Evolutionary conservation across 2,113 vertebrate genomes (phyloP).

Genomic region (Rhinolophus sinicus): DNA sequence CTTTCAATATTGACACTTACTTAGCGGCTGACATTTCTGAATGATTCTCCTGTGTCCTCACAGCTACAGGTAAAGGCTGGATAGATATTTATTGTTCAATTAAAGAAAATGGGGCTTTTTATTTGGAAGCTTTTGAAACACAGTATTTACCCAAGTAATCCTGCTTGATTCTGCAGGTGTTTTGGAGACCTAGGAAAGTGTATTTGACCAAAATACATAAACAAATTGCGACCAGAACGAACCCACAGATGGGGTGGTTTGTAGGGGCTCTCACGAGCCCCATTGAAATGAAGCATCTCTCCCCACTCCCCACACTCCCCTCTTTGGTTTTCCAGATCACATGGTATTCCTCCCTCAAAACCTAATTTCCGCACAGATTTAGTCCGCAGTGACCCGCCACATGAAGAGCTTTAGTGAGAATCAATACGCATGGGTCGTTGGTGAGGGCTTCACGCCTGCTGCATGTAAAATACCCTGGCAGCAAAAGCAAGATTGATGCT

Average conservation of each 20-base stretch:
- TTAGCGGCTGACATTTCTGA: background rate
- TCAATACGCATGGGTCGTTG: background rate
- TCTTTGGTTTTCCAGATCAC: background rate
- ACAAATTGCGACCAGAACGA: background rate
- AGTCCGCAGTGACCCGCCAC: background rate
- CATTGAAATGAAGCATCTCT: background rate
- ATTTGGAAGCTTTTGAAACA: background rate
- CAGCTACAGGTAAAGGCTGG: background rate
- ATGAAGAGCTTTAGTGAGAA: background rate
- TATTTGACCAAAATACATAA: background rate
- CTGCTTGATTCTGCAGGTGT: background rate
- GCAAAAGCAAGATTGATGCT: fast-evolving
- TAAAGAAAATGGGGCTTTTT: background rate
- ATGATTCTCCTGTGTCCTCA: background rate
- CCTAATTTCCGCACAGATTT: background rate
- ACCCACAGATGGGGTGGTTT: background rate
- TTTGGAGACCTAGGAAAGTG: background rate
- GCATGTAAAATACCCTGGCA: background rate
- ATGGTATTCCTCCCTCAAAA: background rate
- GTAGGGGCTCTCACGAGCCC: background rate
- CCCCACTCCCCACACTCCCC: too few relatives aligned
- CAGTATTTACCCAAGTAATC: background rate
- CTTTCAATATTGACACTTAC: background rate
- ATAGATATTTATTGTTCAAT: background rate
- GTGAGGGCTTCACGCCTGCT: fast-evolving